Conservation (phyloP, 1,140 invertebrate genomes). For the Wiebesia pumilae region DNA sequence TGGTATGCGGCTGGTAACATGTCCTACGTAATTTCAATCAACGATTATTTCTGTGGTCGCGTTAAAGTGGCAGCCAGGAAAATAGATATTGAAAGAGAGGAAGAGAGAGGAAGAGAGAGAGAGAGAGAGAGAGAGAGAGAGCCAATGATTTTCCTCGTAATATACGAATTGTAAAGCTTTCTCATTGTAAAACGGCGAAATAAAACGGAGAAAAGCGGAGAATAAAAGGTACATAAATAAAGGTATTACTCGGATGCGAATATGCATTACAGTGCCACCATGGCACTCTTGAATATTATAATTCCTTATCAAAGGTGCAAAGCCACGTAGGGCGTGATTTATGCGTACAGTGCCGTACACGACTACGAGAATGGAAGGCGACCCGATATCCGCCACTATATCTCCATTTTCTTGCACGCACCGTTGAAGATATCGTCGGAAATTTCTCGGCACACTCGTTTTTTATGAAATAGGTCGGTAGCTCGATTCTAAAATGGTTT, state of each 20-base stretch:
- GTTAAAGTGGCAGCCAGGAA: background rate
- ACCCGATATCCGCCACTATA: constrained; percentile 23
- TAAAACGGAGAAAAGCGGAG: background rate
- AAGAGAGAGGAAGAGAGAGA: background rate
- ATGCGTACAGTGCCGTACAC: background rate
- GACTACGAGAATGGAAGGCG: background rate
- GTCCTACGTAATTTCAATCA: constrained; percentile 36
- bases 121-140: background rate
- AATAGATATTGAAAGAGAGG: too few species aligned
- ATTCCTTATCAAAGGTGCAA: constrained; percentile 38
- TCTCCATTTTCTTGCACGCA: constrained; percentile 44
- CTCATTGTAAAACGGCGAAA: background rate
- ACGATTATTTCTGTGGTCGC: constrained; percentile 24
- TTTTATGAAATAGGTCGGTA: constrained; percentile 24
- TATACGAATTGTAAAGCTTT: constrained; percentile 21
- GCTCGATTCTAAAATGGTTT: constrained; percentile 37
- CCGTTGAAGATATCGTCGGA: constrained; percentile 38
- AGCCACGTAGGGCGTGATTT: background rate
- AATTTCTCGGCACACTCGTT: constrained; percentile 26
- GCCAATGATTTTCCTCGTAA: constrained; percentile 24
- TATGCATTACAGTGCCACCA: background rate
- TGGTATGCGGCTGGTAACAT: background rate
- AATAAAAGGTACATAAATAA: background rate
- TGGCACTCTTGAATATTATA: constrained; percentile 19
- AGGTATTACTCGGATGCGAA: background rate